Evolutionary conservation across 2,797 vertebrate species (phyloP).

Genomic region (Hipposideros larvatus): DNA sequence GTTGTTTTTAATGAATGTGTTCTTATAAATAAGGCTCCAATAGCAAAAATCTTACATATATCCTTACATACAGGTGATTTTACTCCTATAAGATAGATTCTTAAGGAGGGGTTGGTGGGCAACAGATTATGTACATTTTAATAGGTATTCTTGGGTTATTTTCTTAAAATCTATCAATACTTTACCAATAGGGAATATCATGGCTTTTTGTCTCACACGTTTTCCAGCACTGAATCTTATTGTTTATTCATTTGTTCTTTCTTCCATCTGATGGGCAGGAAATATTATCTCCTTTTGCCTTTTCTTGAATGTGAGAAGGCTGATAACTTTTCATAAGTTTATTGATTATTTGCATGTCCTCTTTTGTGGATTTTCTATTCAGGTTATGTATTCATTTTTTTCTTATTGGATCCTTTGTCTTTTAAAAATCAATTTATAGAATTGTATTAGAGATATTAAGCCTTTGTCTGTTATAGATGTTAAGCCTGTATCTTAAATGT

Average conservation of each 20-base stretch:
- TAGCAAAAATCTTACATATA: background rate
- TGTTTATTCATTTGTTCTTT: background rate
- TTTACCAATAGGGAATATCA: background rate
- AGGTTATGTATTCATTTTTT: background rate
- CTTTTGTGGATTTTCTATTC: constrained; percentile 35
- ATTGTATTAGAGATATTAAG: constrained; percentile 32
- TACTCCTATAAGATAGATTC: constrained; percentile 13
- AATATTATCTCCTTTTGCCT: background rate
- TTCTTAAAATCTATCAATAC: constrained; percentile 41
- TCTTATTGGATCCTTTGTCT: background rate
- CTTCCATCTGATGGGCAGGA: background rate
- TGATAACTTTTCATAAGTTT: background rate
- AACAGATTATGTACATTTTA: background rate
- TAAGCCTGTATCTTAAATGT: background rate
- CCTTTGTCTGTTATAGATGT: background rate
- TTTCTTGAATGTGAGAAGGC: background rate
- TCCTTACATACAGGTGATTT: background rate
- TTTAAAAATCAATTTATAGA: constrained; percentile 22
- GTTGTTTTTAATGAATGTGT: background rate
- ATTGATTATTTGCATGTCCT: background rate
- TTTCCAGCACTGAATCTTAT: background rate
- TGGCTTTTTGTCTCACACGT: background rate
- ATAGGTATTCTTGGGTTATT: background rate
- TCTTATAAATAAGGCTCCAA: constrained; percentile 7
- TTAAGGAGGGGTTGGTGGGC: background rate